phyloP scores from a whole-genome alignment of 2,888 invertebrate species.

The Adelphocoris suturalis region DNA sequence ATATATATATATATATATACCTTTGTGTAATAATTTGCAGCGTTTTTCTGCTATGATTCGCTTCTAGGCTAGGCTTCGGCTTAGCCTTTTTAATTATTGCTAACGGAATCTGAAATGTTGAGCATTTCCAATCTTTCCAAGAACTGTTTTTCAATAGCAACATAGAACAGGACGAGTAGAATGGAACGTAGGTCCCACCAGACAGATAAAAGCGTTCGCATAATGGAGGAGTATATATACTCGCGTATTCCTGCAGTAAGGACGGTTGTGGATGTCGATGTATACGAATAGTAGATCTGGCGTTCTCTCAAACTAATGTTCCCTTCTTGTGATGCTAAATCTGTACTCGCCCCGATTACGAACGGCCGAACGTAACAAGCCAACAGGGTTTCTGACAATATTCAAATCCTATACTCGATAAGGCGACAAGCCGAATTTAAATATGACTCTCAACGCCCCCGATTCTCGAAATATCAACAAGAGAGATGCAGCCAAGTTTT shows the following conservation, averaged over 20 bases:
- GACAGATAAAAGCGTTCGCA: too few relatives aligned
- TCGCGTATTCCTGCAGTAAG: neutral
- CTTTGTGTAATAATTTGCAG: too few relatives aligned
- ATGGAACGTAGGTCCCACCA: too few relatives aligned
- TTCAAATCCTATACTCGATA: constrained; percentile 9
- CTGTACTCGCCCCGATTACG: constrained; percentile 9
- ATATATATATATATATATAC: too few relatives aligned
- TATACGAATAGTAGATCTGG: constrained; percentile 5
- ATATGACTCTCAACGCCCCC: constrained; percentile 9
- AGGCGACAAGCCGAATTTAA: constrained; percentile 22
- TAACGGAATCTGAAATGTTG: too few relatives aligned
- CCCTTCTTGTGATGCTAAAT: neutral
- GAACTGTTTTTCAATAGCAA: too few relatives aligned
- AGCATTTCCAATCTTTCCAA: too few relatives aligned
- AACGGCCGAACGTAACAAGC: neutral
- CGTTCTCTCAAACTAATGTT: neutral
- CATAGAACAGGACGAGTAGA: too few relatives aligned
- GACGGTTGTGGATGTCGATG: neutral
- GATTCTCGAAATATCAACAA: constrained; percentile 24
- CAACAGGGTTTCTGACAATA: constrained; percentile 20
- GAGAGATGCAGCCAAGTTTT: constrained; percentile 10
- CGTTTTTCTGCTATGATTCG: too few relatives aligned
- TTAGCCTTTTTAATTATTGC: too few relatives aligned
- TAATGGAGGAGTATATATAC: too few relatives aligned
- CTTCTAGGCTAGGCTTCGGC: too few relatives aligned